These are phyloP conservation scores for Paralvinella palmiformis DNA, from an alignment of 1,140 invertebrate genomes.

Conservation along the genomic window DNA sequence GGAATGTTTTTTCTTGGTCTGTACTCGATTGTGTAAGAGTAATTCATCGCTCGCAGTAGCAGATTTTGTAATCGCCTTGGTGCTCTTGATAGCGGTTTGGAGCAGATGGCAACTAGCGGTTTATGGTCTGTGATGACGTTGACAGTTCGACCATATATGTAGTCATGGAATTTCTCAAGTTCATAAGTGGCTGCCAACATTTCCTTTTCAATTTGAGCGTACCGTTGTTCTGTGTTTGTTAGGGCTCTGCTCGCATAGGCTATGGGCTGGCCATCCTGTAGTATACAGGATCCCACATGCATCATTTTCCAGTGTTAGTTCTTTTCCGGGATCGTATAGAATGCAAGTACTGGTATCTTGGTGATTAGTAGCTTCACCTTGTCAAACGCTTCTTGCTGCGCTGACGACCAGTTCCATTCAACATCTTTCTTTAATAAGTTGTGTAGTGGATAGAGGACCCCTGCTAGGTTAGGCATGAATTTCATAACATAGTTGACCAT, in stretches of 20 bases:
- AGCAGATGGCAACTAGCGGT: slow-evolving; percentile 42
- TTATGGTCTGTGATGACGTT: slow-evolving; percentile 39
- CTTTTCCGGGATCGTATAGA: slow-evolving; percentile 6
- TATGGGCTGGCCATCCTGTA: slow-evolving; percentile 2
- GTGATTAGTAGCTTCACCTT: slow-evolving; percentile 27
- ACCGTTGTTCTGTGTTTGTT: neutral
- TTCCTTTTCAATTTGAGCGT: slow-evolving; percentile 42
- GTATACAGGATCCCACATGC: slow-evolving; percentile 3
- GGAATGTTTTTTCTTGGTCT: slow-evolving; percentile 43
- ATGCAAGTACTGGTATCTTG: slow-evolving; percentile 16
- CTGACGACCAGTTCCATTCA: slow-evolving; percentile 15
- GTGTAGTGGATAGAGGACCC: neutral
- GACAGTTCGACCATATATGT: slow-evolving; percentile 36
- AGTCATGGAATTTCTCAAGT: slow-evolving; percentile 50
- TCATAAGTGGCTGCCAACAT: no score
- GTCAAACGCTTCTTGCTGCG: slow-evolving; percentile 21
- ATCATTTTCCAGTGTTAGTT: slow-evolving; percentile 2
- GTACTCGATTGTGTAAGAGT: slow-evolving; percentile 48
- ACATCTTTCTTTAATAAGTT: slow-evolving; percentile 9
- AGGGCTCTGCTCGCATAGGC: slow-evolving; percentile 6
- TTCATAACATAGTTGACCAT: slow-evolving; percentile 27
- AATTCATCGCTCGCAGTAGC: slow-evolving; percentile 46
- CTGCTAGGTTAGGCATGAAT: slow-evolving; percentile 20
- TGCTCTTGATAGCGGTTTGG: slow-evolving; percentile 44
- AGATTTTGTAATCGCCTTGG: slow-evolving; percentile 48